Evolutionary conservation across 2,113 vertebrate species (phyloP).

Genomic region (Microcebus tavaratra): DNA sequence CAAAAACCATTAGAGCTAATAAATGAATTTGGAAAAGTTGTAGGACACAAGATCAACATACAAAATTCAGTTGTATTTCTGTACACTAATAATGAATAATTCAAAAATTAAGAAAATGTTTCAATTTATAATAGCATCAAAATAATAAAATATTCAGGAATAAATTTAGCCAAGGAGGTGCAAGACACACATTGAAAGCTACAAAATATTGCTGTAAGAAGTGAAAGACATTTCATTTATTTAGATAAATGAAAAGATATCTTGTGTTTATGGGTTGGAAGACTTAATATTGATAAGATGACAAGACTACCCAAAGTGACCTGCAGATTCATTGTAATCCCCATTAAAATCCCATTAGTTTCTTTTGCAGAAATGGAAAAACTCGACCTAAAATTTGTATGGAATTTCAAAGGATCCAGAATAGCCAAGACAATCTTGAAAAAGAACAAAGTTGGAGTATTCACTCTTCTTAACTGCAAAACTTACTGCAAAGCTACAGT

Average conservation of each 20-base stretch:
- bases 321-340: not conserved
- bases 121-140: not conserved
- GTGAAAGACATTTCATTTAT: not conserved
- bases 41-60: not conserved
- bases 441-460: not conserved
- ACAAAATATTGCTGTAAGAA: not conserved
- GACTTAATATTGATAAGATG: not conserved
- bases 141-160: not conserved
- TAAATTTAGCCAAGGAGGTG: not conserved
- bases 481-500: not conserved
- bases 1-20: not conserved
- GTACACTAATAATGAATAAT: not conserved
- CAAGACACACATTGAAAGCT: not conserved
- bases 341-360: not conserved
- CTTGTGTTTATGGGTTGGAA: not conserved
- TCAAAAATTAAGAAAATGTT: not conserved
- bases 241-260: not conserved
- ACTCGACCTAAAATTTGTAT: not conserved
- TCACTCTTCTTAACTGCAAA: not conserved
- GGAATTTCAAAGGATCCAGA: not conserved
- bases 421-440: not conserved
- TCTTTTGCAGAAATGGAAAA: not conserved
- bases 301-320: not conserved
- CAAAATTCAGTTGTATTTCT: not conserved
- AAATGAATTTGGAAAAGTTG: not conserved